These are phyloP conservation scores for Pelochelys cantorii DNA, from an alignment of 2,797 vertebrate species.

Conservation along the genomic window DNA sequence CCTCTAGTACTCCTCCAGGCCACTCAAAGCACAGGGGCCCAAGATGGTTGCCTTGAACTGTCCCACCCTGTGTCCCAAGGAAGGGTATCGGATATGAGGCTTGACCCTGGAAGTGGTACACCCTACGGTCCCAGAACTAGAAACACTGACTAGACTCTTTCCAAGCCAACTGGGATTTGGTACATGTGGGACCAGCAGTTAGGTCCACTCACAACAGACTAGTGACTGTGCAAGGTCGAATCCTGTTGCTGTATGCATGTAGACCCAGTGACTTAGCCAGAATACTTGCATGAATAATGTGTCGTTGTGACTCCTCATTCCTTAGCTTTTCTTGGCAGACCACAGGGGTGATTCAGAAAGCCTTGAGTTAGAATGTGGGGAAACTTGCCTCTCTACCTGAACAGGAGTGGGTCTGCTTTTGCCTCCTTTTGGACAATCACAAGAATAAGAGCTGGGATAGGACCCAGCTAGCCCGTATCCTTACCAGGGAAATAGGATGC, in stretches of 20 bases:
- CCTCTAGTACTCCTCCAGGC: no score
- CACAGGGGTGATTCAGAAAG: neutral
- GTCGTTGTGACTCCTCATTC: neutral
- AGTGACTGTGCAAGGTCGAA: neutral
- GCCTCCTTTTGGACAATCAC: neutral
- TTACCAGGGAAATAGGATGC: neutral
- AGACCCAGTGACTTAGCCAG: neutral
- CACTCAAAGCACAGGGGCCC: no score
- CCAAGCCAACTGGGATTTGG: no score
- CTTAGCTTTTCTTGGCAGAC: neutral
- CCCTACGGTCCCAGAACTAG: neutral
- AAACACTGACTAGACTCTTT: conserved; percentile 17
- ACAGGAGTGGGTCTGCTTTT: neutral
- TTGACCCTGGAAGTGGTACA: neutral
- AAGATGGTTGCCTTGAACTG: no score
- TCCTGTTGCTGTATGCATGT: neutral
- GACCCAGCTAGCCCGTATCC: neutral
- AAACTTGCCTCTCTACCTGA: neutral
- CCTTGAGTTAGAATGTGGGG: rapidly evolving
- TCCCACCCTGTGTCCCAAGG: neutral
- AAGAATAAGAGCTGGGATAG: neutral
- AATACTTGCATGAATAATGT: neutral
- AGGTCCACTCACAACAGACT: neutral
- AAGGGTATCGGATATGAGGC: neutral
- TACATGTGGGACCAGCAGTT: rapidly evolving